Evolutionary conservation across 2,113 vertebrate genomes (phyloP).

Genomic region (Agapornis roseicollis): DNA sequence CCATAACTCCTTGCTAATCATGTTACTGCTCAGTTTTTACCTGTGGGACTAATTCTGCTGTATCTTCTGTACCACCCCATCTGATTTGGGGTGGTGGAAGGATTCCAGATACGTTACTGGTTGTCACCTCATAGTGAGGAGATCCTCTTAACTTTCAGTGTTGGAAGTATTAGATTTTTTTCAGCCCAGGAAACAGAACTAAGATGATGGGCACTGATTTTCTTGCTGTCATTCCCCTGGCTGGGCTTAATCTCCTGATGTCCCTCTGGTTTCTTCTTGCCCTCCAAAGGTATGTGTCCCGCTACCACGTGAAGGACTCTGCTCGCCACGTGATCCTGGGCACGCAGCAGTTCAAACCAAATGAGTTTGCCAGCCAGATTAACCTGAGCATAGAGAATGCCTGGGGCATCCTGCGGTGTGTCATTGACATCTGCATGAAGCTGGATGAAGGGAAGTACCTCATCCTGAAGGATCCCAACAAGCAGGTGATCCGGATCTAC

Average conservation of each 20-base stretch:
- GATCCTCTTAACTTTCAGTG: not conserved
- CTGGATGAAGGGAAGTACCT: constrained; percentile 99
- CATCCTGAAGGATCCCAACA: constrained; percentile 99
- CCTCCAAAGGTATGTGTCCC: constrained; percentile 87
- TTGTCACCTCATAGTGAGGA: not conserved
- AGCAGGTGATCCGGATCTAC: constrained; percentile 98
- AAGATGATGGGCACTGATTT: fast-evolving
- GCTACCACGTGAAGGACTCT: constrained; percentile 96
- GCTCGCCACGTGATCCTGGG: constrained; percentile 94
- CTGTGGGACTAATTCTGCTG: not conserved
- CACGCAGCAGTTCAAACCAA: constrained; percentile 98
- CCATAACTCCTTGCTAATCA: not conserved
- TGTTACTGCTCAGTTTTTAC: not conserved
- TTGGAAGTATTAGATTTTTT: not conserved
- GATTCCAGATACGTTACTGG: not conserved
- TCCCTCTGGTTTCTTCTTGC: not conserved
- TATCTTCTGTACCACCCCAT: not conserved
- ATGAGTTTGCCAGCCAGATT: constrained; percentile 98
- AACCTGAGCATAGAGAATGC: constrained; percentile 99
- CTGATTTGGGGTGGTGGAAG: not conserved
- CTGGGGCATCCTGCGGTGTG: constrained; percentile 97
- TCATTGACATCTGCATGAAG: constrained; percentile 98
- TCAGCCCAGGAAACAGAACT: not conserved
- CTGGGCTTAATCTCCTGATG: not conserved
- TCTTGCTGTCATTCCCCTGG: not conserved